Percentiles rank a stretch among this genome's conserved stretches.
Conservation (phyloP, 92 coral and sea anemone genomes). For the Virgularia gustaviana region DNA sequence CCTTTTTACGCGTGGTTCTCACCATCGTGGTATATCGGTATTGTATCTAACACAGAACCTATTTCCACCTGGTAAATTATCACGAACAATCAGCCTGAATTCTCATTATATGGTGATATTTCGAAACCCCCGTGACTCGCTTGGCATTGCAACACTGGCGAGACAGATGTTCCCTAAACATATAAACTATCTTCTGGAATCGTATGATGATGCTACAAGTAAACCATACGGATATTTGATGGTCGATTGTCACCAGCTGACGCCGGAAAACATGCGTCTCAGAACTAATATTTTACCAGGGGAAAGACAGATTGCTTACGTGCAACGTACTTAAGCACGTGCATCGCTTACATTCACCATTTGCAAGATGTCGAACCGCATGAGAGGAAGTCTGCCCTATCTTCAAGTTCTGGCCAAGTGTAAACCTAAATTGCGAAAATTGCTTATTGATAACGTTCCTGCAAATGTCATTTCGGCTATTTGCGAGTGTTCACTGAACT, state of each 20-base stretch:
- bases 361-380: not conserved
- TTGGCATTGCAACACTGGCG: constrained; percentile 35
- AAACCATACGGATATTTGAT: constrained; percentile 34
- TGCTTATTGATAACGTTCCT: constrained; percentile 24
- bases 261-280: constrained; percentile 15
- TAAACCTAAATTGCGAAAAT: constrained; percentile 31
- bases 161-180: constrained; percentile 38
- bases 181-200: not conserved
- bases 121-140: constrained; percentile 39
- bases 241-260: constrained; percentile 17
- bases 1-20: constrained; percentile 8
- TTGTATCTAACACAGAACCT: constrained; percentile 42
- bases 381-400: too few relatives aligned
- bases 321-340: constrained; percentile 20
- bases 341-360: not conserved
- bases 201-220: constrained; percentile 10
- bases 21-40: constrained; percentile 32
- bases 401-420: constrained; percentile 43
- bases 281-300: constrained; percentile 27
- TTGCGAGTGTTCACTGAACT: constrained; percentile 34
- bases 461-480: constrained; percentile 18
- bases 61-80: constrained; percentile 42
- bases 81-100: constrained; percentile 45
- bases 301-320: constrained; percentile 46
- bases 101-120: constrained; percentile 42